These are phyloP conservation scores for Coenonympha arcania DNA, from an alignment of 2,888 invertebrate genomes.

Conservation along the genomic window DNA sequence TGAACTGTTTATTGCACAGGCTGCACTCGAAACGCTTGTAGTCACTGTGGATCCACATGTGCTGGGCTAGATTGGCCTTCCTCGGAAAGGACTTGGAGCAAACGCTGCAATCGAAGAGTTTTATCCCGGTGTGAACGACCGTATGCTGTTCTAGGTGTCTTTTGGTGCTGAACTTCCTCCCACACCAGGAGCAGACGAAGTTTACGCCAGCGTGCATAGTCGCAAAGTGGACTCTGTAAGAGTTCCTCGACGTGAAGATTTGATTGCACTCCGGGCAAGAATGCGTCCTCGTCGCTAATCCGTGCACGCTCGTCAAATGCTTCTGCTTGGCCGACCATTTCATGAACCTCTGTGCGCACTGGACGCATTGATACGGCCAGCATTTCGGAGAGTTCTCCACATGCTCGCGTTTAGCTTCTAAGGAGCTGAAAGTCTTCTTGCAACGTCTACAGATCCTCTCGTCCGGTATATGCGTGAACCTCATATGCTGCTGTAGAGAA, in stretches of 20 bases:
- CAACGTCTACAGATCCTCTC: slow-evolving; percentile 37
- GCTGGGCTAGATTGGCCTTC: slow-evolving; percentile 51
- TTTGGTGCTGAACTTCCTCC: slow-evolving; percentile 33
- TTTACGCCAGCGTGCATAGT: slow-evolving; percentile 35
- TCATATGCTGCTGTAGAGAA: slow-evolving; percentile 35
- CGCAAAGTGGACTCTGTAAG: slow-evolving; percentile 37
- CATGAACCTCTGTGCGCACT: slow-evolving; percentile 38
- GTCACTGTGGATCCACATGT: slow-evolving; percentile 61
- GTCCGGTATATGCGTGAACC: slow-evolving; percentile 32
- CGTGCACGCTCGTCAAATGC: slow-evolving; percentile 38
- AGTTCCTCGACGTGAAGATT: slow-evolving; percentile 31
- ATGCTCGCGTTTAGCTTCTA: slow-evolving; percentile 36
- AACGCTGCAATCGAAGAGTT: slow-evolving; percentile 32
- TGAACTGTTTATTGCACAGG: slow-evolving; percentile 52
- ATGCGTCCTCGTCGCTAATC: slow-evolving; percentile 30
- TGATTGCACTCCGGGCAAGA: slow-evolving; percentile 40
- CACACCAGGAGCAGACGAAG: slow-evolving; percentile 32
- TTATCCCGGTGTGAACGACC: slow-evolving; percentile 35
- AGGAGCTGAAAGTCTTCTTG: slow-evolving; percentile 34
- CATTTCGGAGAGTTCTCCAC: slow-evolving; percentile 34
- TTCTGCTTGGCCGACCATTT: slow-evolving; percentile 35
- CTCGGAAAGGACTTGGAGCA: slow-evolving; percentile 51
- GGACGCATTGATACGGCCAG: slow-evolving; percentile 37
- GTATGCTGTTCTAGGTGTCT: slow-evolving; percentile 33
- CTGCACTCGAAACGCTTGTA: slow-evolving; percentile 50